Base-by-base conservation (phyloP, 2,888 invertebrate genomes). In the Blastobasis adustella region DNA sequence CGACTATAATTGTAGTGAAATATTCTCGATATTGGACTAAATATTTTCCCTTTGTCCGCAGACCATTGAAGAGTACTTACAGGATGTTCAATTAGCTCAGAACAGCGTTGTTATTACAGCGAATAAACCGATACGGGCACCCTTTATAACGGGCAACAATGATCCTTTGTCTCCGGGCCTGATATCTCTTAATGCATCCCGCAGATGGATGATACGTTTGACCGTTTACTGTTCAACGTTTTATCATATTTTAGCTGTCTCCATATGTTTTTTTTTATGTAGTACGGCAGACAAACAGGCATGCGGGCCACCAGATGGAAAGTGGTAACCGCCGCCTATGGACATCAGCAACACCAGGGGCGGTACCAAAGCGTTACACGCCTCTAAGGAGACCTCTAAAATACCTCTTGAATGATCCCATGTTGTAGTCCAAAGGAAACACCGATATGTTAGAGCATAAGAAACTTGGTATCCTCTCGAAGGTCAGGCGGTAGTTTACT, bases 121-220 rank as follows among this genome's bases (percentile, higher is more conserved):
- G 9, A 41, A 41, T 41, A 8, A 7, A 9, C 41, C 7, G 8
- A 41, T 41, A 8, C 41, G 9, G 41, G 9, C 7, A 8, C 41
- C 8, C 8, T 8, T 41, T 8, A 7, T 41, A 9, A 41, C 8
- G 8, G 9, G 7, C 41, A 41, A 47, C 47, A 47, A 47, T 41
- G 59, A 57, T 50, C 58, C 54, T 60, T 66, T 66, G 65, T 66
- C 56, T 61, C 56, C 52, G 23, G 23, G 56, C 61, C 58, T 46
- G 51, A 59, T 64, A 64, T 60, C 63, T 54, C 58, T 54, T 64
- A 63, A 63, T 62, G 63, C 62, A 60, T 56, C 51, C 45, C 57
- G 7, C 10, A 36, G 44, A 46, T 10, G 45, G 23, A 49, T 9
- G 8, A 39, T 8, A 0, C 0, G 47, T 47, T 43, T 10, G 5